Conservation (phyloP, 2,113 vertebrate species). For the Eudyptes chrysolophus region DNA sequence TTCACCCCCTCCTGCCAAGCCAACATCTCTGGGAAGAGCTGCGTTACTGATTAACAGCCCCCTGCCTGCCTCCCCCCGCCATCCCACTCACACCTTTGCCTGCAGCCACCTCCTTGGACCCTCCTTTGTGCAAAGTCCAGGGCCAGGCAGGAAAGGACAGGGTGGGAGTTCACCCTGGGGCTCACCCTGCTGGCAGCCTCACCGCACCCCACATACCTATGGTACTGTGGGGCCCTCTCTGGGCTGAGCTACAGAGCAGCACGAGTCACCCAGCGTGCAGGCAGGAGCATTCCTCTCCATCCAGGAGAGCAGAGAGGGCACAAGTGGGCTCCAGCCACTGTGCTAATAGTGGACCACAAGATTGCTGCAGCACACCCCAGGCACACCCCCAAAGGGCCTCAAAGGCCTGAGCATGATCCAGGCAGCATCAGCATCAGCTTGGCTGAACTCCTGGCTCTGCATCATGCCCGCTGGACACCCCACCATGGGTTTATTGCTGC, state of each 20-base stretch:
- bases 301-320: neutral
- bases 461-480: neutral
- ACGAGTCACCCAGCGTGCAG: rapidly evolving
- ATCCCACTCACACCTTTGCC: neutral
- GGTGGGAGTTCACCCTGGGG: neutral
- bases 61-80: neutral
- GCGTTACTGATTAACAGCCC: neutral
- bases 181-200: neutral
- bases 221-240: neutral
- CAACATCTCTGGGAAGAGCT: rapidly evolving
- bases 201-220: neutral
- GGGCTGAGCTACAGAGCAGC: rapidly evolving
- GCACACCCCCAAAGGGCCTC: neutral
- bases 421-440: neutral
- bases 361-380: neutral
- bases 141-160: neutral
- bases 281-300: neutral
- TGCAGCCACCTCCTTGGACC: neutral
- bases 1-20: neutral
- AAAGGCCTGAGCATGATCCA: rapidly evolving
- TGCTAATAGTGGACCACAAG: rapidly evolving
- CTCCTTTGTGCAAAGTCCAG: neutral
- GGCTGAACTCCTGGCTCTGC: neutral
- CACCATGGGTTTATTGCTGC: neutral
- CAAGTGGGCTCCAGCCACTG: neutral